These are phyloP conservation scores for Notothenia coriiceps DNA, from an alignment of 2,113 vertebrate species.

Conservation along the genomic window DNA sequence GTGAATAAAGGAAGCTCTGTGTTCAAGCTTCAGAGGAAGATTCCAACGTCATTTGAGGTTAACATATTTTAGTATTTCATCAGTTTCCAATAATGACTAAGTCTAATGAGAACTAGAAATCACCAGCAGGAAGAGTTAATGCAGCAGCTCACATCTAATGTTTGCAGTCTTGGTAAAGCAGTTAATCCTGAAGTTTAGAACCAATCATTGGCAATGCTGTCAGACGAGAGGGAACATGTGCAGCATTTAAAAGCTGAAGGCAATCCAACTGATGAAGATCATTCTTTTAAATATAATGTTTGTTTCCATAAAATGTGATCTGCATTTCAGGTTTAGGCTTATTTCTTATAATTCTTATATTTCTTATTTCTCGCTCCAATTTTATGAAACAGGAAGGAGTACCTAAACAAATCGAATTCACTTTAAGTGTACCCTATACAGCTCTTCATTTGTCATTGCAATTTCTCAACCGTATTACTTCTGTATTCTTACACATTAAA, in stretches of 20 bases:
- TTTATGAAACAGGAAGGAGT: too few species aligned
- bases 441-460: too few species aligned
- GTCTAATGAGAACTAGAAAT: background rate
- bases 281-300: background rate
- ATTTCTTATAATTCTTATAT: background rate
- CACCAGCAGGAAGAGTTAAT: background rate
- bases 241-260: background rate
- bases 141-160: background rate
- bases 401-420: too few species aligned
- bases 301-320: background rate
- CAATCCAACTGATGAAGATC: background rate
- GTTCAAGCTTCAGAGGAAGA: background rate
- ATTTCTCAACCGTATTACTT: too few species aligned
- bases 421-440: too few species aligned
- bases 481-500: too few species aligned
- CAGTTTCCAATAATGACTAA: constrained; percentile 3
- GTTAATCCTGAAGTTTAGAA: background rate
- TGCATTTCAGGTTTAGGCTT: background rate
- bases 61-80: constrained; percentile 7
- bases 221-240: constrained; percentile 4
- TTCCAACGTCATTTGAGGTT: background rate
- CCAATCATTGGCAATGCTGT: constrained; percentile 20
- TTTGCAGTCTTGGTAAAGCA: background rate
- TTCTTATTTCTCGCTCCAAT: too few species aligned
- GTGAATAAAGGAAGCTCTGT: constrained; percentile 20